phyloP scores from a whole-genome alignment of 1,140 invertebrate species.

The Drosophila jambulina region DNA sequence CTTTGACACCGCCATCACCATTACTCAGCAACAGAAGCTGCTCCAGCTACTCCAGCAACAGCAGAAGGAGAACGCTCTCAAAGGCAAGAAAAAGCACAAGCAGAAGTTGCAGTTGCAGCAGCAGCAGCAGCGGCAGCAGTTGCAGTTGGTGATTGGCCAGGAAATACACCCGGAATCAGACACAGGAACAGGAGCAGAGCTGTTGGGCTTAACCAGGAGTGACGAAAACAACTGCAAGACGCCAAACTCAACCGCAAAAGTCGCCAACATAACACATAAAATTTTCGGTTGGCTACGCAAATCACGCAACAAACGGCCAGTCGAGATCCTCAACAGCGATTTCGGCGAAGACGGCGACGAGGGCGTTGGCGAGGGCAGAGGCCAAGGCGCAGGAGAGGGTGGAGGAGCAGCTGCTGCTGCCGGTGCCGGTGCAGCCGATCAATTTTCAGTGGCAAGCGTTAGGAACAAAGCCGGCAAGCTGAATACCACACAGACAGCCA shows the following conservation, averaged over 20 bases:
- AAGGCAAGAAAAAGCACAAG: slow-evolving; percentile 14
- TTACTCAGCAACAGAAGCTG: slow-evolving; percentile 58
- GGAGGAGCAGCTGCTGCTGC: slow-evolving; percentile 39
- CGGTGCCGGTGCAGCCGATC: slow-evolving; percentile 40
- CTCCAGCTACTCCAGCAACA: slow-evolving; percentile 58
- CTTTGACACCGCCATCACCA: slow-evolving; percentile 73
- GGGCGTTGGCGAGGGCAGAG: slow-evolving; percentile 67
- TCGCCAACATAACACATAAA: slow-evolving; percentile 84
- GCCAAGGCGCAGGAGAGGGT: slow-evolving; percentile 57
- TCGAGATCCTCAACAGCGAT: slow-evolving; percentile 76
- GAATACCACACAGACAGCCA: slow-evolving; percentile 83
- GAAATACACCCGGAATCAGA: slow-evolving; percentile 7
- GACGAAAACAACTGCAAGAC: slow-evolving; percentile 69
- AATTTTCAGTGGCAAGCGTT: slow-evolving; percentile 75
- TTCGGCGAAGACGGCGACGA: slow-evolving; percentile 79
- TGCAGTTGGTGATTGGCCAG: slow-evolving; percentile 33
- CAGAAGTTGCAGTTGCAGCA: slow-evolving; percentile 12
- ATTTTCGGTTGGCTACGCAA: slow-evolving; percentile 81
- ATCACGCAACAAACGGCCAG: slow-evolving; percentile 76
- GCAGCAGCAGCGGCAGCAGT: slow-evolving; percentile 7
- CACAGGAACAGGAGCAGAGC: slow-evolving; percentile 19
- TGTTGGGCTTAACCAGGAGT: slow-evolving; percentile 40
- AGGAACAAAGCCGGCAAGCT: slow-evolving; percentile 77
- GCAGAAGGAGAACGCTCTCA: slow-evolving; percentile 20
- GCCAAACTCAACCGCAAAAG: slow-evolving; percentile 79